Conservation (phyloP, 2,113 vertebrate species). For the Puffinus mauretanicus region DNA sequence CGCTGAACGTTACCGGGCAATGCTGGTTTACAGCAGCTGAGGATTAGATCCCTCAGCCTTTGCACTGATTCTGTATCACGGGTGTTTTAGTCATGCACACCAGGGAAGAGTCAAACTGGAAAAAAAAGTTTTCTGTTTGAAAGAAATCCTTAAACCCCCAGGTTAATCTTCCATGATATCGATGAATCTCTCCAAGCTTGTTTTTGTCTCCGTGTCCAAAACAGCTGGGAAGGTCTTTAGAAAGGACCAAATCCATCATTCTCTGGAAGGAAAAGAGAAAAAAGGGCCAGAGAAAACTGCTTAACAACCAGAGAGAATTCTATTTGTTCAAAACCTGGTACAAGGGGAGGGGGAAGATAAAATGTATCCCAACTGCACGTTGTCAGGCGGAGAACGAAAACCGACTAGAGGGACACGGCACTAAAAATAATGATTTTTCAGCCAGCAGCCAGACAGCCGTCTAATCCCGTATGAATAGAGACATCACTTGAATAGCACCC, state of each 20-base stretch:
- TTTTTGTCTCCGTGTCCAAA: constrained; percentile 43
- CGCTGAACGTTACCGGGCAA: background rate
- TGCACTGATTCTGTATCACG: background rate
- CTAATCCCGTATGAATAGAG: constrained; percentile 69
- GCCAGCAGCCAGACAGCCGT: constrained; percentile 58
- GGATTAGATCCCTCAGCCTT: background rate
- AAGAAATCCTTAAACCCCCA: constrained; percentile 40
- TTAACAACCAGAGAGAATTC: constrained; percentile 54
- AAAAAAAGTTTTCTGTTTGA: constrained; percentile 16
- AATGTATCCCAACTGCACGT: constrained; percentile 40
- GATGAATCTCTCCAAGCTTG: background rate
- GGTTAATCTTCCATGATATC: constrained; percentile 53
- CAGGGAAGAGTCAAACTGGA: constrained; percentile 10
- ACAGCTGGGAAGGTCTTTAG: constrained; percentile 55
- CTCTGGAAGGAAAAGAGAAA: constrained; percentile 17
- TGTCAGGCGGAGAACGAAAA: constrained; percentile 41
- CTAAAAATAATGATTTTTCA: constrained; percentile 67
- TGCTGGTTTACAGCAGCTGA: background rate
- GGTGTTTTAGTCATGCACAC: constrained; percentile 35
- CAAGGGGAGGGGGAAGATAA: background rate
- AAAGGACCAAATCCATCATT: constrained; percentile 49
- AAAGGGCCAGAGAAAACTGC: constrained; percentile 7
- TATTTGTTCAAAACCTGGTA: constrained; percentile 25
- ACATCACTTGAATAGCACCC: constrained; percentile 53
- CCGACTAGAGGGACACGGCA: background rate